A percentile compares a stretch with the other conserved stretches of the same genome.
Conservation (phyloP, 2,797 vertebrate genomes). For the Notolabrus celidotus region DNA sequence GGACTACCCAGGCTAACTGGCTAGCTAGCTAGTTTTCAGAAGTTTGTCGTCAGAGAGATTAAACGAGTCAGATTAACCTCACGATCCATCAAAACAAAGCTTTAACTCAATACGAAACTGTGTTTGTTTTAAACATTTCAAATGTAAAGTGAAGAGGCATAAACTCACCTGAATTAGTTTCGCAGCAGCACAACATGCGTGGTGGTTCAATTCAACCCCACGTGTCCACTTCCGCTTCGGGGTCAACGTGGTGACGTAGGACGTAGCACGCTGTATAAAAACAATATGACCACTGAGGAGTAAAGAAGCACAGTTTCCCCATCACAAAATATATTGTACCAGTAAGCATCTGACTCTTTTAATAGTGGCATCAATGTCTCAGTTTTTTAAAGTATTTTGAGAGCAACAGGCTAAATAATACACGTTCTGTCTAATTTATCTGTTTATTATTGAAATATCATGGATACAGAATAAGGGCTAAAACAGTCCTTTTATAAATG, state of each 20-base stretch:
- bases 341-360: too few species aligned
- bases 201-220: conserved; percentile 35
- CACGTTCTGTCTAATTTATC: too few species aligned
- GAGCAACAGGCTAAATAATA: too few species aligned
- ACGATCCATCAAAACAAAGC: fast-evolving
- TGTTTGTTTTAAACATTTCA: fast-evolving
- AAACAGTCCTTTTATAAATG: too few species aligned
- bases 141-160: fast-evolving
- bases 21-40: not conserved
- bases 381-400: too few species aligned
- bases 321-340: too few species aligned
- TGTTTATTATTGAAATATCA: too few species aligned
- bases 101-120: fast-evolving
- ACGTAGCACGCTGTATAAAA: conserved; percentile 7
- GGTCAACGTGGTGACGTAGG: conserved; percentile 66
- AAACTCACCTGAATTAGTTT: conserved; percentile 28
- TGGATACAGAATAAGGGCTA: too few species aligned
- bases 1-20: not conserved
- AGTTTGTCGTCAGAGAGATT: not conserved
- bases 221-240: conserved; percentile 75
- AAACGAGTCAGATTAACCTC: fast-evolving
- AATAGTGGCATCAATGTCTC: too few species aligned
- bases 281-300: not conserved
- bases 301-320: not conserved
- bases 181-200: conserved; percentile 32